Evolutionary conservation across 2,113 vertebrate species (phyloP), one percentile per base, ranked within the genome.

Genomic region (Stercorarius parasiticus): DNA sequence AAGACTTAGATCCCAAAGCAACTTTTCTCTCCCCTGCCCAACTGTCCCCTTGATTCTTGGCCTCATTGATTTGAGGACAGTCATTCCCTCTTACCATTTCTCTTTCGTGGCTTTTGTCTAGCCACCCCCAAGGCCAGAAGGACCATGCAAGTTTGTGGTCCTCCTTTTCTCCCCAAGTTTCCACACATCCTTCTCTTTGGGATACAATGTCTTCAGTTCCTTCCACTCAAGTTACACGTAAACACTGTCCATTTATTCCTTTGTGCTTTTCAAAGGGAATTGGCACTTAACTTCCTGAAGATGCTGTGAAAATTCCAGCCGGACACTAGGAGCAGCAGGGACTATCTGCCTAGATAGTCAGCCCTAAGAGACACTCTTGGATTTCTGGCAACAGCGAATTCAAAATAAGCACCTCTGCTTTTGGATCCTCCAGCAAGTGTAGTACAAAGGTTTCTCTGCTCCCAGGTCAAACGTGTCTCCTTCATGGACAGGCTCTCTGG

Each of bases 401-500:
- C 70, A 80, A 55, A 87, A 61, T 16, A 72, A 91, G 45, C 50
- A 59, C 10, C 26, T 85, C 30, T 4, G 4, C 29, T 96, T 91
- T 80, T 77, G 59, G 89, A 80, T 90, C 50, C 78, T 90, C 74
- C 55, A 86, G 66, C 30, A 83, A 89, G 42, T 42, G 32, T 19
- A 85, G 58, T 40, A 91, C 74, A 90, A 77, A 77, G 74, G 84
- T 66, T 95, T 89, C 71, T 83, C 66, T 85, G 74, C 38, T 96
- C 64, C 64, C 78, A 86, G 78, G 82, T 91, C 91, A 96, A 90
- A 95, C 3, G 4, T 64, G 42, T 83, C 88, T 95, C 90, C 90
- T 96, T 83, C 88, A 83, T 90, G 86, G 91, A 66, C 86, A 94
- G 55, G 66, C 66, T 91, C 58, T 80, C 81, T 95, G 93, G 96